Percentiles rank a stretch among this genome's conserved stretches.
These are phyloP conservation scores for Cyanoderma ruficeps DNA, from an alignment of 2,113 vertebrate genomes.

Conservation along the genomic window DNA sequence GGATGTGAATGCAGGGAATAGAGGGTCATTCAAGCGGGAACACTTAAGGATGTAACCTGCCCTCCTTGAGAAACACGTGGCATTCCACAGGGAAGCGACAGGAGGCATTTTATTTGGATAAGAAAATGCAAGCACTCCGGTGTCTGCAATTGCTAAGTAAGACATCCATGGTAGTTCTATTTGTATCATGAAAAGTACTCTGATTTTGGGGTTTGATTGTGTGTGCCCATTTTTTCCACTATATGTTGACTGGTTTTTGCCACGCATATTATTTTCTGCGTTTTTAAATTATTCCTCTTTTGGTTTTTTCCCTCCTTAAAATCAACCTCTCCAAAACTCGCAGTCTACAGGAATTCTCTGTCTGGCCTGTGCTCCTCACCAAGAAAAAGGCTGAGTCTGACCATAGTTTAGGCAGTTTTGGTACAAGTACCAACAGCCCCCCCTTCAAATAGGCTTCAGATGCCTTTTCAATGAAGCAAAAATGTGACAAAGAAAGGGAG, in stretches of 20 bases:
- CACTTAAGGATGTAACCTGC: not conserved
- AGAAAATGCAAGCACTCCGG: not conserved
- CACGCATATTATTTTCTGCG: not conserved
- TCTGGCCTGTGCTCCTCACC: not conserved
- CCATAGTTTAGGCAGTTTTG: not conserved
- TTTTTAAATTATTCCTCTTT: not conserved
- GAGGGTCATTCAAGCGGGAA: not conserved
- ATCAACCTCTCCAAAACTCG: not conserved
- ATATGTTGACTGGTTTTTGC: not conserved
- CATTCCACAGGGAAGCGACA: not conserved
- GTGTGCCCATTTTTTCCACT: not conserved
- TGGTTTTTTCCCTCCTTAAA: not conserved
- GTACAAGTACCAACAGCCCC: not conserved
- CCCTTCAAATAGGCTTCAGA: not conserved
- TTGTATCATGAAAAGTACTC: not conserved
- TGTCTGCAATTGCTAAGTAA: not conserved
- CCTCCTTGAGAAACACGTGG: not conserved
- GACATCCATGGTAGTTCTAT: not conserved
- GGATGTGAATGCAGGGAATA: not conserved
- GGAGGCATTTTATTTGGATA: not conserved
- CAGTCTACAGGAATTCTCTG: not conserved
- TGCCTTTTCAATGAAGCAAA: not conserved
- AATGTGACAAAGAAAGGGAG: not conserved
- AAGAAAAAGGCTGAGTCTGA: not conserved
- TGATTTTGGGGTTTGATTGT: too few relatives aligned